Evolutionary conservation across 2,113 vertebrate genomes (phyloP), one percentile per base, ranked within the genome.

Genomic region (Pseudorhombus dupliciocellatus): DNA sequence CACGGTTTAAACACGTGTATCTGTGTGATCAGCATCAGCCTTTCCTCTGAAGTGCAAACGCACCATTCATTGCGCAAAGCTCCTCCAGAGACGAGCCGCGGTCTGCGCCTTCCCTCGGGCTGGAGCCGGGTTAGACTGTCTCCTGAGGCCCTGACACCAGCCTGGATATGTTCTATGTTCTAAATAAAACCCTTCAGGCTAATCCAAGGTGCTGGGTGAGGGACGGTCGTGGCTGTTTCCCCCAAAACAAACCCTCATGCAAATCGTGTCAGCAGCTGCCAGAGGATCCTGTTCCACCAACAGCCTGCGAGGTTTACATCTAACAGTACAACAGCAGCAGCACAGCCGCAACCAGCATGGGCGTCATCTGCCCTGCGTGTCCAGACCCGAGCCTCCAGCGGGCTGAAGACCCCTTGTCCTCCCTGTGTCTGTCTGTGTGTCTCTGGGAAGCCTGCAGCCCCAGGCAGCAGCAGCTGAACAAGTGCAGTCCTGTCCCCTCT

Each of bases 211-310:
- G n/a, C 8, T 1, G 30, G 1, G 9, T 20, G 24, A 50, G 20
- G 18, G 81, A 51, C 75, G 31, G 72, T 73, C 80, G 54, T 56
- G 26, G 7, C 50, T 72, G 78, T 85, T 87, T 85, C 22, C n/a
- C 73, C 77, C 62, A n/a, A 70, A 87, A 85, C 24, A 87, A 84
- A 57, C 56, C 6, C 11, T 31, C 1, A 85, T 82, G 84, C 76
- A 87, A 86, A 87, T 79, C 0, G 7, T 26, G 56, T 15, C 4
- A 30, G 42, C 67, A 67, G 66, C 65, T 42, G 67, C 34, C 21
- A 12, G 10, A 2, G 34, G 66, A 10, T 53, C 24, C 24, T 11
- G 21, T 18, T 24, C 24, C 24, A 14, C 52, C 52, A 12, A 1
- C 25, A 21, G 7, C n/a, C n/a, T 21, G 48, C n/a, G 48, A 24